phyloP scores from a whole-genome alignment of 2,797 vertebrate genomes.

The Spinibarbus caldwelli region DNA sequence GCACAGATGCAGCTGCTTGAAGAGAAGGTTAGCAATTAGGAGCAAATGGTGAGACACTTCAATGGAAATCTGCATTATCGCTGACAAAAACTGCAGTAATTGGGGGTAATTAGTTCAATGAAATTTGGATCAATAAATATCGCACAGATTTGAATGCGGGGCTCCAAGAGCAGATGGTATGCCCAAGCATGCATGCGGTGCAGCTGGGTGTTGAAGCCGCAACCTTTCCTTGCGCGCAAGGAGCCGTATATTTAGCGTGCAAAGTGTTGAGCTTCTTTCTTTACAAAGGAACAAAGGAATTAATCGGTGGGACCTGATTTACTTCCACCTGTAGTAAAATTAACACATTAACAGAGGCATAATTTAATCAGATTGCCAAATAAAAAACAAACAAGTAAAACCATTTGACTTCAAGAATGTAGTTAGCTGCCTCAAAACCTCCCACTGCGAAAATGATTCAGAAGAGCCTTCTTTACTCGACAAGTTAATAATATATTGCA shows the following conservation, averaged over 20 bases:
- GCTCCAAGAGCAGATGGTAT: conserved; percentile 54
- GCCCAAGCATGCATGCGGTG: conserved; percentile 13
- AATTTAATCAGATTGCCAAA: conserved; percentile 60
- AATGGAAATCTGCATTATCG: conserved; percentile 53
- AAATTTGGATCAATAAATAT: conserved; percentile 62
- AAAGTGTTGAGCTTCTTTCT: conserved; percentile 14
- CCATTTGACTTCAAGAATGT: conserved; percentile 44
- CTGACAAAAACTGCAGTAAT: conserved; percentile 57
- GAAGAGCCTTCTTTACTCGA: conserved; percentile 62
- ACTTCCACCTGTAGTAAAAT: conserved; percentile 60
- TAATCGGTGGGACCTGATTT: conserved; percentile 54
- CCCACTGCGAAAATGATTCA: conserved; percentile 65
- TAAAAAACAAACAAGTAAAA: conserved; percentile 58
- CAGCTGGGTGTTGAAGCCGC: conserved; percentile 15
- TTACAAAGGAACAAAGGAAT: conserved; percentile 38
- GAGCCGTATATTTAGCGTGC: conserved; percentile 8
- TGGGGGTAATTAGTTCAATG: conserved; percentile 59
- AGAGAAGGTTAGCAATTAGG: conserved; percentile 57
- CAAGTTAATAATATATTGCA: conserved; percentile 69
- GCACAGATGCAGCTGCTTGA: conserved; percentile 52
- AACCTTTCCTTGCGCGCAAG: not conserved
- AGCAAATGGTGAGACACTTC: conserved; percentile 51
- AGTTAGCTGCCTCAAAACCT: conserved; percentile 58
- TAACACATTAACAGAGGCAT: conserved; percentile 53
- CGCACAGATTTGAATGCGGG: conserved; percentile 46